Evolutionary conservation across 1,140 invertebrate species (phyloP).

Genomic region (Drosophila setifemur): DNA sequence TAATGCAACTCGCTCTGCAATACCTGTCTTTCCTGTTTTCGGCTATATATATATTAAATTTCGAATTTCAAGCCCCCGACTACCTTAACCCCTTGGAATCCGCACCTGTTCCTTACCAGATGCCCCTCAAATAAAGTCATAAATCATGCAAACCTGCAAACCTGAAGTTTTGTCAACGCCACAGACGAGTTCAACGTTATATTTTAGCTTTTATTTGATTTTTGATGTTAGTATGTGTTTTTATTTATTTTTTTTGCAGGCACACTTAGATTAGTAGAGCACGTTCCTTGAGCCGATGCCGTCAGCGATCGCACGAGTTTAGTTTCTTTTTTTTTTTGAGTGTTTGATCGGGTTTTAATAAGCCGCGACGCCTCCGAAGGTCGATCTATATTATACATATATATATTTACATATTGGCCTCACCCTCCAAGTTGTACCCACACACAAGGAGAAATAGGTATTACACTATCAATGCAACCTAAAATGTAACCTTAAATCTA

Average conservation of each 20-base stretch:
- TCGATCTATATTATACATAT: conserved; percentile 25
- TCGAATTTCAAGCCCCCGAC: no score
- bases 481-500: background rate
- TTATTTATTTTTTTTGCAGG: conserved; percentile 2
- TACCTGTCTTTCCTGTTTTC: no score
- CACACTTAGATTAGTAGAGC: conserved; percentile 44
- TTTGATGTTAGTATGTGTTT: background rate
- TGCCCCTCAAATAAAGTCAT: conserved; percentile 8
- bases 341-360: conserved; percentile 28
- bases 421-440: background rate
- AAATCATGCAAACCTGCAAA: conserved; percentile 20
- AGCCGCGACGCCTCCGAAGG: conserved; percentile 19
- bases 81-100: background rate
- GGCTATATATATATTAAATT: background rate
- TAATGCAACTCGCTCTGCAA: no score
- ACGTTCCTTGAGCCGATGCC: conserved; percentile 34
- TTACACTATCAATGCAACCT: background rate
- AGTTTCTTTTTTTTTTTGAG: background rate
- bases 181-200: conserved; percentile 25
- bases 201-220: background rate
- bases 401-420: conserved; percentile 4
- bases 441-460: background rate
- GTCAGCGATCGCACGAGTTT: conserved; percentile 32
- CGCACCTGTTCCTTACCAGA: conserved; percentile 6
- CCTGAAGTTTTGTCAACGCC: conserved; percentile 36